Base-by-base conservation (phyloP, 2,113 vertebrate genomes). In the Leucosticte australis region DNA sequence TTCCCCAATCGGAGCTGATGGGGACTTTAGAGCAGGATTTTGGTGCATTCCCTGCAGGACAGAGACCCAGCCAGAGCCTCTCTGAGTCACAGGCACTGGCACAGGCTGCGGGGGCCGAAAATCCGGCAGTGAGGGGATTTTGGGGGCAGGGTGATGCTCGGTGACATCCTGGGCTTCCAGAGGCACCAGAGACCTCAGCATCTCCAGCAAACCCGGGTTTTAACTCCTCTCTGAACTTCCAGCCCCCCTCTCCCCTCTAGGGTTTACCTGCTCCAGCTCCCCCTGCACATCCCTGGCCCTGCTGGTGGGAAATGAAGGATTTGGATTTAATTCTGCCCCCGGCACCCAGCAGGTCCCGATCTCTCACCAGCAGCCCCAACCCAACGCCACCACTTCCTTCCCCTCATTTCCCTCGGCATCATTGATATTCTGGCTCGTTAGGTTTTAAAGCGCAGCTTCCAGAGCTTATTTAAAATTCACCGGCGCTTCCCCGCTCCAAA, bases 401-500 rank as follows among this genome's bases (percentile, higher is more conserved):
- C 81, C 57, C 63, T 92, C 75, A 1, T 74, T 77, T 50, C 47
- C 65, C 46, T 15, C 35, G n/a, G n/a, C 67, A 44, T 47, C 31
- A 93, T 67, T 83, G 88, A 46, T 65, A 80, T 41, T 57, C 89
- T n/a, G 68, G 10, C 91, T 95, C 39, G 14, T 95, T 88, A 65
- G 83, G 11, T 90, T 95, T 92, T 74, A 92, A 86, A 0, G 44
- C 79, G 5, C 30, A 7, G 19, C 79, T 85, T 69, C 1, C 0
- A 41, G 85, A 74, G 71, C 76, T 90, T 67, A 8, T 47, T 91
- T 82, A 74, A 89, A 65, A 92, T 85, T 62, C 95, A 53, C 7
- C 6, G 92, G 18, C 53, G 59, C 69, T 82, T 87, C 55, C 44
- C 55, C 0, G 1, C 69, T 59, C 63, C 7, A 17, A 53, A 87